A percentile compares a stretch with the other conserved stretches of the same genome.
Conservation (phyloP, 2,797 vertebrate genomes). For the Prionace glauca region DNA sequence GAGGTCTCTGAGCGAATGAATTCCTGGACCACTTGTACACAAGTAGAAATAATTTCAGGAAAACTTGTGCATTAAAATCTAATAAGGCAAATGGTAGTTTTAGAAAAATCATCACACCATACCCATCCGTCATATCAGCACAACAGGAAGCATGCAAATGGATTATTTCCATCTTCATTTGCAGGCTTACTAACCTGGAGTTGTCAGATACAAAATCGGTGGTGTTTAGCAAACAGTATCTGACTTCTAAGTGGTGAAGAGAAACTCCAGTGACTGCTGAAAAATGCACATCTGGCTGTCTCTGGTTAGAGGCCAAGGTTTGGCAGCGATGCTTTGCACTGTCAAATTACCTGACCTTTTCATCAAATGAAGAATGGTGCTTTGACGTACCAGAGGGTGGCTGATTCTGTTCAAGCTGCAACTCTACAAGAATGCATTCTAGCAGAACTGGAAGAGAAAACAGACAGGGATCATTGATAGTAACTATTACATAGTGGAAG, state of each 20-base stretch:
- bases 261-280: neutral
- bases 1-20: neutral
- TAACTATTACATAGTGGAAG: neutral
- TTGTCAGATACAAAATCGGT: neutral
- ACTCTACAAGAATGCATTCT: neutral
- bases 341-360: neutral
- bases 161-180: slow-evolving; percentile 4
- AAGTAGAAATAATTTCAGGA: neutral
- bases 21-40: neutral
- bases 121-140: too few species aligned
- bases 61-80: neutral
- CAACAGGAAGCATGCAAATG: neutral
- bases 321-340: neutral
- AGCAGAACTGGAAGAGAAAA: neutral
- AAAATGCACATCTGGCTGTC: neutral
- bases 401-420: neutral
- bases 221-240: neutral
- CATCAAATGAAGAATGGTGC: neutral
- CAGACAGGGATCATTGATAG: neutral
- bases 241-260: neutral
- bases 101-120: neutral
- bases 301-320: neutral
- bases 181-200: neutral
- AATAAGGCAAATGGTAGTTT: neutral
- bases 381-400: neutral